Base-by-base conservation (phyloP, 2,888 invertebrate genomes). In the Tetragnatha montana region DNA sequence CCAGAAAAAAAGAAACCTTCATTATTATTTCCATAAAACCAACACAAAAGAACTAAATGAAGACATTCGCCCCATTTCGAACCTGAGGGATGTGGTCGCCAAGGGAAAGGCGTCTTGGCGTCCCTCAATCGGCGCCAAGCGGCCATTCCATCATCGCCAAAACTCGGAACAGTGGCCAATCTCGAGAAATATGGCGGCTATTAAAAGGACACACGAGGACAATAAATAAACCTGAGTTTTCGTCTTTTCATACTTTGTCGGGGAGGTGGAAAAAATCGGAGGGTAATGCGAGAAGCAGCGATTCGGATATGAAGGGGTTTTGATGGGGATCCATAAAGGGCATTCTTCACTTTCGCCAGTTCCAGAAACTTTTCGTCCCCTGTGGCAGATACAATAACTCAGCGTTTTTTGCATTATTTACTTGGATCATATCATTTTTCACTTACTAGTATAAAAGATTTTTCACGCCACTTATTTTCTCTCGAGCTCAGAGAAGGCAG, bases 141-240 rank as follows among this genome's bases (percentile, higher is more conserved):
- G 50, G 19, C n/a, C 51, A 71, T 14, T 82, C 49, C 49, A 84
- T 78, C 84, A 84, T 49, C 78, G 78, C 78, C 76, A 84, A n/a
- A 75, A 17, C 21, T 70, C 19, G 21, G 10, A 82, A 81, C 47
- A 19, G 49, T 22, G 49, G 35, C 78, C 68, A 78, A 75, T 84
- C 68, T 60, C 22, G n/a, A 69, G 78, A 84, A 73, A 78, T 84
- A 84, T 84, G 21, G 35, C 84, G 22, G 76, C 76, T 78, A 84
- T 76, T 84, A 78, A 78, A 51, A 50, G 84, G 50, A 60, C 50
- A 49, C 76, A 49, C 8, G 49, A 60, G 84, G 84, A 22, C 84
- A 78, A 84, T 84, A 84, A 84, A 84, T 76, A 84, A 74, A 60
- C 76, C 50, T 22, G 35, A 60, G 17, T 60, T 60, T 60, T 35